phyloP scores from a whole-genome alignment of 2,113 vertebrate species.

The Myotis yumanensis region DNA sequence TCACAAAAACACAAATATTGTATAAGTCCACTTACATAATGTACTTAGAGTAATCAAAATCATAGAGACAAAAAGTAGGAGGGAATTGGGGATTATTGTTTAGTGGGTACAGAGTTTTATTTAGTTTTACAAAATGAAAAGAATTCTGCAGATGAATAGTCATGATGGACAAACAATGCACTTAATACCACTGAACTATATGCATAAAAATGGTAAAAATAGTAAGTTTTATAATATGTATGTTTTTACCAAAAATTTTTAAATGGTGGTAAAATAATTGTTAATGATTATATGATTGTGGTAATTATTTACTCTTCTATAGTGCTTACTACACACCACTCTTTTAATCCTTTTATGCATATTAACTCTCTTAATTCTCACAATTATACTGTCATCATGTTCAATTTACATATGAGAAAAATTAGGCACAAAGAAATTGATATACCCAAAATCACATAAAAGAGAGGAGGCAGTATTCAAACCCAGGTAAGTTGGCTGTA shows the following conservation, averaged over 20 bases:
- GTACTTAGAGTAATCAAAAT: not conserved
- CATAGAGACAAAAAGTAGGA: not conserved
- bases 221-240: not conserved
- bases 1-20: not conserved
- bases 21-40: not conserved
- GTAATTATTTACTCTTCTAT: not conserved
- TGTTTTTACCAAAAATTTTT: not conserved
- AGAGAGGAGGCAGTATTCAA: not conserved
- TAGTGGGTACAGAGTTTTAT: not conserved
- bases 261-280: not conserved
- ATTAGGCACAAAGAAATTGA: not conserved
- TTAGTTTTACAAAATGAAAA: not conserved
- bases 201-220: not conserved
- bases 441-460: not conserved
- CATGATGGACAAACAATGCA: not conserved
- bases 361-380: not conserved
- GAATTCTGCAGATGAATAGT: not conserved
- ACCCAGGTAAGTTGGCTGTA: not conserved
- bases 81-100: not conserved
- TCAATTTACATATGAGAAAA: not conserved
- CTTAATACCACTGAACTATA: not conserved
- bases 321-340: not conserved
- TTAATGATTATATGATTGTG: not conserved
- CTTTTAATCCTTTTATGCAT: not conserved
- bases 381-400: not conserved